Evolutionary conservation across 2,797 vertebrate species (phyloP).

Genomic region (Phrynocephalus forsythii): DNA sequence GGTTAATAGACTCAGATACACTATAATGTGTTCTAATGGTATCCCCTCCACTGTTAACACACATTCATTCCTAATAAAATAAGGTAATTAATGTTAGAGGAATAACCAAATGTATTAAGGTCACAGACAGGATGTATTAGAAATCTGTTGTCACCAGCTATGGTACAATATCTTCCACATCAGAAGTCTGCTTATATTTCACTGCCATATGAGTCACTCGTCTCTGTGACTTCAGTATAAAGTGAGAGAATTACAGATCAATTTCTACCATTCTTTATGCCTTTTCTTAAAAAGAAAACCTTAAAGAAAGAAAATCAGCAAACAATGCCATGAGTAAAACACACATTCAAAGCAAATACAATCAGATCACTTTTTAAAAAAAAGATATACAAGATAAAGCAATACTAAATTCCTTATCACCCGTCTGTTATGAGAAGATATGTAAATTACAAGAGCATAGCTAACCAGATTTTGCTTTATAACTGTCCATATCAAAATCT

Average conservation of each 20-base stretch:
- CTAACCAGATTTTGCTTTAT: not conserved
- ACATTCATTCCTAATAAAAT: slow-evolving; percentile 39
- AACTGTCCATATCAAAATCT: not conserved
- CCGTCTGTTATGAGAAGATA: not conserved
- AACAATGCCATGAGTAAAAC: not conserved
- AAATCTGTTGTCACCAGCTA: slow-evolving; percentile 33
- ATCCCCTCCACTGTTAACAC: not conserved
- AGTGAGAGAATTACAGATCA: not conserved
- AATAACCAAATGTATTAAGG: slow-evolving; percentile 28
- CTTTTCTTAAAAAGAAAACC: not conserved
- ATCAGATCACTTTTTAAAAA: not conserved
- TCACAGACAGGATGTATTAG: slow-evolving; percentile 42
- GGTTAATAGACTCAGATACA: slow-evolving; percentile 43
- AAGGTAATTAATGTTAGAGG: slow-evolving; percentile 27
- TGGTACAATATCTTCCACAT: slow-evolving; percentile 18
- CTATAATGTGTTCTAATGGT: slow-evolving; percentile 25
- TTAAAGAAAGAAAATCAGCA: not conserved
- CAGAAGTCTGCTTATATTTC: slow-evolving; percentile 33
- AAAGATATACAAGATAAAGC: not conserved
- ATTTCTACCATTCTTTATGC: not conserved
- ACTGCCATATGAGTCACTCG: not conserved
- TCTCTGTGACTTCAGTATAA: not conserved
- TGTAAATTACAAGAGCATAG: not conserved
- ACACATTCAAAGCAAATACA: not conserved
- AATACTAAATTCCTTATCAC: not conserved